Percentiles rank a stretch among this genome's conserved stretches.
These are phyloP conservation scores for Molossus alvarezi DNA, from an alignment of 2,797 vertebrate genomes.

Conservation along the genomic window DNA sequence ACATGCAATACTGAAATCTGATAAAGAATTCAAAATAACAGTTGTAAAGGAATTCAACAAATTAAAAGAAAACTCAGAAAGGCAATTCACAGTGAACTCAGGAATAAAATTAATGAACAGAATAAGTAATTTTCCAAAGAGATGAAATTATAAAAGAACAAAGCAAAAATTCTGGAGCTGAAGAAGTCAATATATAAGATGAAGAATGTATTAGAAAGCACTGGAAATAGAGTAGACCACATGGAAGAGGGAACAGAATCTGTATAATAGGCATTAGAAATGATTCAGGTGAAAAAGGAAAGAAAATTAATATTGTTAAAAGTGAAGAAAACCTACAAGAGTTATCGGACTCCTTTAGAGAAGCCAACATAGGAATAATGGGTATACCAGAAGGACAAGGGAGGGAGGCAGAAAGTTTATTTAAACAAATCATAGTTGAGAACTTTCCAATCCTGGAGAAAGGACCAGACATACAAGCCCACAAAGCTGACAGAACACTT, in stretches of 20 bases:
- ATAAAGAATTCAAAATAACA: not conserved
- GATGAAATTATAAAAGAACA: not conserved
- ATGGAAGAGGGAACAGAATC: not conserved
- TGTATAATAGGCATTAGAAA: not conserved
- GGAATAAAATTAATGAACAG: not conserved
- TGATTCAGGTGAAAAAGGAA: not conserved
- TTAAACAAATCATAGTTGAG: not conserved
- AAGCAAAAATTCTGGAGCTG: not conserved
- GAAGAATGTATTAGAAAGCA: not conserved
- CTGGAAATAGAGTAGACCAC: not conserved
- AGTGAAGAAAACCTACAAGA: not conserved
- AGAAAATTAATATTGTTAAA: not conserved
- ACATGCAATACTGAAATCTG: not conserved
- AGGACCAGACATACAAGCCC: not conserved
- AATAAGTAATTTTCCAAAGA: not conserved
- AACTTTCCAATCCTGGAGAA: not conserved
- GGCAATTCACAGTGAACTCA: not conserved
- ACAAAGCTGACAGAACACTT: not conserved
- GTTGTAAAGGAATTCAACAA: not conserved
- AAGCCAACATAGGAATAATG: not conserved
- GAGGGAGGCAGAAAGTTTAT: not conserved
- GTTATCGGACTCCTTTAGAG: not conserved
- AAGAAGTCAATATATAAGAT: not conserved
- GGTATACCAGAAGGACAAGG: not conserved
- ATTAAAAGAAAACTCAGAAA: not conserved